Conservation (phyloP, 2,888 invertebrate species). For the Polydrusus pterygomalis region DNA sequence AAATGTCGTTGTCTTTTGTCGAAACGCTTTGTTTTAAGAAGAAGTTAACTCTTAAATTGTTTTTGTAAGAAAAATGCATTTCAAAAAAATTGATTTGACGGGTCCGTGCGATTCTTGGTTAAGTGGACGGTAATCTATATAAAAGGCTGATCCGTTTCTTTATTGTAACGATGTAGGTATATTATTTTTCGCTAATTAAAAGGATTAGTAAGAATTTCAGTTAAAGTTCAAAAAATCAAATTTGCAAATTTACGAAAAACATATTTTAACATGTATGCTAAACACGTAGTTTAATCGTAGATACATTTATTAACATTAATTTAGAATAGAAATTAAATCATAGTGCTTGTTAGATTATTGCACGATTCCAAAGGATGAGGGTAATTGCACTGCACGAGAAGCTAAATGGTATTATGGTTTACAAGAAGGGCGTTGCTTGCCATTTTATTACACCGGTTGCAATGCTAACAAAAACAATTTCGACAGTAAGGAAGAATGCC, state of each 20-base stretch:
- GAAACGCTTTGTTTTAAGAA: no score
- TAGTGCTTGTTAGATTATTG: conserved; percentile 79
- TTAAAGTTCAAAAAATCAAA: no score
- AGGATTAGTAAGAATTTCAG: no score
- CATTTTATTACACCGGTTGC: conserved; percentile 95
- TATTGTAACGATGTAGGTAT: no score
- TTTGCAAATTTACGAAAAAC: background rate
- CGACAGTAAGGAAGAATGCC: conserved; percentile 82
- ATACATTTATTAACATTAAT: conserved; percentile 4
- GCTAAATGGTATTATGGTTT: conserved; percentile 92
- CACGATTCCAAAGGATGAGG: conserved; percentile 82
- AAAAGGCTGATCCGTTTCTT: no score
- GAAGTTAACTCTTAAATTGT: no score
- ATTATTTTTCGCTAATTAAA: no score
- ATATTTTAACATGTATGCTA: background rate
- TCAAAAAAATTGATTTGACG: no score
- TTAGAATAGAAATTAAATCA: conserved; percentile 22
- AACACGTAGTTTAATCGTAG: background rate
- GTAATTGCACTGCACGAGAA: conserved; percentile 82
- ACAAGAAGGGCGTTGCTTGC: conserved; percentile 89
- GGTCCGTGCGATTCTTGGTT: no score
- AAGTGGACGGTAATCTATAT: no score
- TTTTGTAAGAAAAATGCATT: no score
- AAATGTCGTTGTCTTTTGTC: no score
- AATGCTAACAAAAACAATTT: conserved; percentile 93